Evolutionary conservation across 2,888 invertebrate species (phyloP), one percentile per base, ranked within the genome.

Genomic region (Antitype chi): DNA sequence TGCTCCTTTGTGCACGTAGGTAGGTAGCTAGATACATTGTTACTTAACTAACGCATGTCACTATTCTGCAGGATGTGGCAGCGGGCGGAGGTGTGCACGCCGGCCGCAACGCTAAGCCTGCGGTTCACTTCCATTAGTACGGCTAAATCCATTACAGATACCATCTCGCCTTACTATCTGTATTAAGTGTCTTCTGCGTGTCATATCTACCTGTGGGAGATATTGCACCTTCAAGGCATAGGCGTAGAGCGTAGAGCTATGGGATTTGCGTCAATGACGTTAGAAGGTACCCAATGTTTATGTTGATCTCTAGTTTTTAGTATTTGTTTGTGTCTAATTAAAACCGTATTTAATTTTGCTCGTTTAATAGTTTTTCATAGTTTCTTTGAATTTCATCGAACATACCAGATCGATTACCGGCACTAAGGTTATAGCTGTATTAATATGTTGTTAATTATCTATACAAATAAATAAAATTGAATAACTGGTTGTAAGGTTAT

Each of bases 111-210:
- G 92, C 90, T 92, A 91, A 93, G 91, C 90, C 89, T 94, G 95
- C 92, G 95, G 95, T 94, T 91, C 89, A 87, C 91, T 93, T 95
- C 95, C 95, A 95, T 95, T 95, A 94, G 94, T 90, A 90, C 87
- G 90, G 91, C 90, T 93, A 93, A 94, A 94, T 91, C 93, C 92
- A 94, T 94, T 95, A 95, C 89, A 85, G 91, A 92, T 91, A 93
- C 92, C 92, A 90, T 92, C 91, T 92, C 88, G 87, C 81, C 84
- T 81, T 85, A 80, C 87, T 69, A 78, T 74, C 73, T 72, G 77
- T 76, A 69, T 81, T 86, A 86, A 83, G 81, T 78, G 82, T 87
- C 68, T 80, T 74, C 62, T 62, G 64, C 57, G 47, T 80, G 76
- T 70, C 70, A 69, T 62, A 76, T 59, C 59, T 77, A 73, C 70